Base-by-base conservation (phyloP, 2,797 vertebrate species). In the Tadarida brasiliensis region DNA sequence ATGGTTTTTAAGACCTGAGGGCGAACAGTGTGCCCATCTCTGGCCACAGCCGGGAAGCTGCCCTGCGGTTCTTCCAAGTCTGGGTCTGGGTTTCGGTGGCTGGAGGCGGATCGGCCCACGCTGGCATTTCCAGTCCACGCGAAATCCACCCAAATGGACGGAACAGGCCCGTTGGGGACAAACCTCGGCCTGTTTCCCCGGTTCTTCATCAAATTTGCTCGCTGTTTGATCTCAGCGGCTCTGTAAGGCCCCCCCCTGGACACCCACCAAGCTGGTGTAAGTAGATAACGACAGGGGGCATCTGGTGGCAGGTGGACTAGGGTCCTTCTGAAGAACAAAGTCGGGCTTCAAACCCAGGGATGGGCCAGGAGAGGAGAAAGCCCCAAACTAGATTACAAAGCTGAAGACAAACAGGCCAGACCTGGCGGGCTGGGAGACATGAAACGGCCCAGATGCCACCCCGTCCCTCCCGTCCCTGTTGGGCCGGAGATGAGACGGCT, bases 211-310 rank as follows among this genome's bases (percentile, higher is more conserved):
- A 93, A 22, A 87, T 95, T 78, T 67, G 39, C 71, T 91, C 68
- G 89, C n/a, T 59, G 67, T 82, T 89, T 97, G 95, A 96, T 96
- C 95, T 95, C 91, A 19, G 17, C 33, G 83, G 82, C 61, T 90
- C 92, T 74, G 14, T 59, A 74, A 94, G 47, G 65, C 68, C 73
- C 49, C 24, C 26, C 8, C 91, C 93, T 95, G 91, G 96, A 90
- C 81, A 91, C n/a, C 9, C 14, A 39, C 0, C 8, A 77, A 22
- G 61, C 92, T 80, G 91, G 68, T 19, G 0, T 91, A 74, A 77
- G 78, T 82, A 92, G 89, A 85, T 87, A 51, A 95, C 16, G 92
- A 49, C 22, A 61, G 0, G 39, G 85, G 80, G 49, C 61, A 57
- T 39, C 91, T 96, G 91, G 82, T 39, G 67, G 89, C 74, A 47